Evolutionary conservation across 2,888 invertebrate genomes (phyloP), one percentile per base, ranked within the genome.

Genomic region (Coecobrya sp.): DNA sequence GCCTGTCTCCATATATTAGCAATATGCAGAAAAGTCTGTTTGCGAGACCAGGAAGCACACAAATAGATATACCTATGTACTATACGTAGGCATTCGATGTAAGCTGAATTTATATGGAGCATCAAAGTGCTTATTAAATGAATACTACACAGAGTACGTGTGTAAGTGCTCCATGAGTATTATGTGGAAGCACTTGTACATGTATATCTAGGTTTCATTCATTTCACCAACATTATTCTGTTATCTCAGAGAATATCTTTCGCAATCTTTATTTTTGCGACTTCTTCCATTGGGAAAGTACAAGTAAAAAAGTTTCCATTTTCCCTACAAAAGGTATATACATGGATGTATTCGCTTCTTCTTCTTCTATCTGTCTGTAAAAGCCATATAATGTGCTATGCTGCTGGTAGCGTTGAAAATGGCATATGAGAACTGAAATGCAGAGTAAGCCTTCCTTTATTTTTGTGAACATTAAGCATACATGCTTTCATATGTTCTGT

Each of bases 401-500:
- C n/a, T 52, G 22, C 25, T 76, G 22, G 25, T 25, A 27, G 25
- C n/a, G 45, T 45, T 49, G 52, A 8, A 27, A 13, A 76, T 59
- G 65, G 22, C n/a, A n/a, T 0, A 55, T 22, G 65, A n/a, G 70
- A 52, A 81, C 27, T 79, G 65, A 52, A 87, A 81, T 81, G 59
- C 45, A 68, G 87, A 73, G 88, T 81, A 88, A 82, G 10, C 55
- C 30, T 55, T 89, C 49, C 42, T 36, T 27, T 85, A 22, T 86
- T 70, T 82, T 55, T 82, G 70, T 25, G 55, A 89, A 68, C 68
- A 70, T 65, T 81, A 88, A 62, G 88, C 30, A 68, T 30, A 49
- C 81, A 52, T 76, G 19, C 36, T 82, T 62, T 62, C 59, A 82
- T 82, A 59, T 62, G 30, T 36, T 59, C 45, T 19, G 55, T 55